A percentile compares a stretch with the other conserved stretches of the same genome.
Conservation (phyloP, 1,140 invertebrate genomes). For the Heliconius hewitsoni region DNA sequence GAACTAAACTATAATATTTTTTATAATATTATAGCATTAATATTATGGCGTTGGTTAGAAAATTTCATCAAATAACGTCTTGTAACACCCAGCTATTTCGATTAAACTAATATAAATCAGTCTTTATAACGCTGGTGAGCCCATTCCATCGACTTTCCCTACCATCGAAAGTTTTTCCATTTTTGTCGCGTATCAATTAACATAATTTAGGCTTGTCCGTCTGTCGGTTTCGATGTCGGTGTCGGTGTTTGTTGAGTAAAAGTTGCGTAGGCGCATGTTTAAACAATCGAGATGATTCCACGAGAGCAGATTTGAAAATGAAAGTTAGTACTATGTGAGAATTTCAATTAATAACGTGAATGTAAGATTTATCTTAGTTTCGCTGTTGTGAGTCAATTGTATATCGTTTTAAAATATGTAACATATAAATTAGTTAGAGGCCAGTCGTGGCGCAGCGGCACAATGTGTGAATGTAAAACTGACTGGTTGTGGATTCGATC, state of each 20-base stretch:
- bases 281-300: not conserved
- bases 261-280: slow-evolving; percentile 13
- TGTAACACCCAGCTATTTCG: not conserved
- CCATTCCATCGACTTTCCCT: slow-evolving; percentile 38
- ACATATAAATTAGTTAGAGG: too few species aligned
- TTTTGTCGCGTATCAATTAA: slow-evolving; percentile 43
- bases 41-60: not conserved
- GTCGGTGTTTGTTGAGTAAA: slow-evolving; percentile 16
- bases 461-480: too few species aligned
- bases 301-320: slow-evolving; percentile 13
- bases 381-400: not conserved
- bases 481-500: too few species aligned
- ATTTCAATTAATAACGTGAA: not conserved
- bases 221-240: not conserved
- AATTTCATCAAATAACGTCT: not conserved
- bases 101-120: not conserved
- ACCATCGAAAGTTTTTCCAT: slow-evolving; percentile 43
- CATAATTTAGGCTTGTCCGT: slow-evolving; percentile 38
- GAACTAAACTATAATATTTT: too few species aligned
- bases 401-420: not conserved
- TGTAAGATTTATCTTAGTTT: not conserved
- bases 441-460: too few species aligned
- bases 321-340: slow-evolving; percentile 15
- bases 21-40: not conserved
- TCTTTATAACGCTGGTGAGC: slow-evolving; percentile 2